Evolutionary conservation across 2,888 invertebrate genomes (phyloP), one percentile per base, ranked within the genome.

Genomic region (Drosophila helvetica): DNA sequence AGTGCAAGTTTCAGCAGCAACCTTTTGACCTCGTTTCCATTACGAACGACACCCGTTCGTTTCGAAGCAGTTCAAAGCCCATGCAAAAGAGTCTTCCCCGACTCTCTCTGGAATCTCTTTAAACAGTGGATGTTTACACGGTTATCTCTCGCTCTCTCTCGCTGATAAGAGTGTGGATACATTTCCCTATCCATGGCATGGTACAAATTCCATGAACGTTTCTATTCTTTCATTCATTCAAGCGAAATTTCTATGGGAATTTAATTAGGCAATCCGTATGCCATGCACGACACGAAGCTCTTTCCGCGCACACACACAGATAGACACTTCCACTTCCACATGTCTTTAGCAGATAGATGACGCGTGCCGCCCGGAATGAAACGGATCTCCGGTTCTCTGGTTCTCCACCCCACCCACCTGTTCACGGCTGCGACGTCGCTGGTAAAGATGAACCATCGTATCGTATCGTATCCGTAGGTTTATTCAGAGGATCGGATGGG

Each of bases 381-480:
- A 7, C 38, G 38, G 38, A 38, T n/a, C 15, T 38, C 38, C 38
- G 7, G 12, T 33, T 33, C 33, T 12, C 3, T 12, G 3, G 10
- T 33, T 30, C 30, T 3, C 10, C 30, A 9, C 17, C n/a, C n/a
- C 51, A 64, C 86, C 80, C 75, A 86, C 81, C 88, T 86, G 86
- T 70, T 83, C 83, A n/a, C 79, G 68, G 30, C 51, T 77, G 66
- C 75, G 80, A 45, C 84, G 80, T 18, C 86, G 74, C 63, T 86
- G 81, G 73, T 75, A 80, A 27, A 88, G 66, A 71, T 88, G 78
- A 69, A 80, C 88, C 88, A 86, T 88, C 69, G 38, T 38, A 38
- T 38, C 17, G 25, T 46, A 10, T 18, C 15, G 5, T 12, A 30
- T n/a, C 38, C 46, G n/a, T 5, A 10, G 22, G 17, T n/a, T 15